A percentile compares a stretch with the other conserved stretches of the same genome.
Evolutionary conservation across 1,140 invertebrate genomes (phyloP).

Genomic region (Aphelenchoides fujianensis): DNA sequence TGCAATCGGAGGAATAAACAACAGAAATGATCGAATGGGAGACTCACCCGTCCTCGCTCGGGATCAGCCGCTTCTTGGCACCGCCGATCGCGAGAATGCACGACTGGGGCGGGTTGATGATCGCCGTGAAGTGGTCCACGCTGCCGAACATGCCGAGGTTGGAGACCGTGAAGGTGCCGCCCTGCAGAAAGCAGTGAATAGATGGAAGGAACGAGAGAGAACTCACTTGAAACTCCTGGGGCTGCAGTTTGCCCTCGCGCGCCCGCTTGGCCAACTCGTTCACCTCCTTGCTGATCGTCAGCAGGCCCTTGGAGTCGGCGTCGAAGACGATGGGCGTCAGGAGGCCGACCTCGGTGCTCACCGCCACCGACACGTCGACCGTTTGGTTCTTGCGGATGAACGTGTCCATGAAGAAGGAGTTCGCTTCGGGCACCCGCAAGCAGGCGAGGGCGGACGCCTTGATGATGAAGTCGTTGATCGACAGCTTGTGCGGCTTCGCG

Average conservation of each 20-base stretch:
- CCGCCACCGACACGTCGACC: constrained; percentile 93
- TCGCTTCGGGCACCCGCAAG: constrained; percentile 86
- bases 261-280: constrained; percentile 83
- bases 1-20: constrained; percentile 56
- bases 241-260: constrained; percentile 85
- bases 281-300: constrained; percentile 80
- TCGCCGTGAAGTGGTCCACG: constrained; percentile 70
- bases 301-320: constrained; percentile 85
- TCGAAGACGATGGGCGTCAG: constrained; percentile 95
- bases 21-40: too few species aligned
- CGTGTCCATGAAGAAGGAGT: constrained; percentile 88
- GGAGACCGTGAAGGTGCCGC: constrained; percentile 78
- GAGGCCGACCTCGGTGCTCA: constrained; percentile 87
- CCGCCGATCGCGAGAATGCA: constrained; percentile 72
- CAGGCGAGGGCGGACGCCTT: constrained; percentile 88
- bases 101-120: constrained; percentile 73
- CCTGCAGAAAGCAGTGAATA: constrained; percentile 63
- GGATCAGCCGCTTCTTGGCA: constrained; percentile 67
- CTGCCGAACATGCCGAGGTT: constrained; percentile 96
- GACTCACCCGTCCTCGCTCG: constrained; percentile 60
- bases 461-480: constrained; percentile 94
- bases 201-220: background rate
- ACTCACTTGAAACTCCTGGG: constrained; percentile 92
- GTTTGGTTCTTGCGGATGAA: constrained; percentile 87
- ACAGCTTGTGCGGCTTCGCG: constrained; percentile 71